phyloP scores from a whole-genome alignment of 2,888 invertebrate genomes.

The Diabrotica balteata region DNA sequence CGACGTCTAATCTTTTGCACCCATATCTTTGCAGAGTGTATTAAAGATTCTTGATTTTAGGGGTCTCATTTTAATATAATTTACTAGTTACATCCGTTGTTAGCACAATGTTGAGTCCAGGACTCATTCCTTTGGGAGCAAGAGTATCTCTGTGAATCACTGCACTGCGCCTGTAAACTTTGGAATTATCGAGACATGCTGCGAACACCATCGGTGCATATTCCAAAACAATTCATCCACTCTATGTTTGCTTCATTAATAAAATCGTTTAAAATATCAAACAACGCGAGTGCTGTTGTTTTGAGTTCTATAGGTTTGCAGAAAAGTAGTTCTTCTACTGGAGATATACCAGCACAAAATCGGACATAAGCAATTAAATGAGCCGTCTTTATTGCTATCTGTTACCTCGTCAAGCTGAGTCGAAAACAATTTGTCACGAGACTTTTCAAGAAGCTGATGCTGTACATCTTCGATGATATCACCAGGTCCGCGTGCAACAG shows the following conservation, averaged over 20 bases:
- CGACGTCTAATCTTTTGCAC: conserved; percentile 19
- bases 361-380: conserved; percentile 4
- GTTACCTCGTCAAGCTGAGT: conserved; percentile 10
- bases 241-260: conserved; percentile 21
- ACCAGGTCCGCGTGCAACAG: conserved; percentile 16
- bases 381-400: conserved; percentile 24
- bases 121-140: neutral
- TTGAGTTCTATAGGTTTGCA: no score
- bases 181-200: conserved; percentile 16
- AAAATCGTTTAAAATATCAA: conserved; percentile 3
- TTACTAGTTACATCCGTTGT: neutral
- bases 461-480: conserved; percentile 28
- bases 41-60: conserved; percentile 21
- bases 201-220: conserved; percentile 32
- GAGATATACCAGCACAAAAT: conserved; percentile 1
- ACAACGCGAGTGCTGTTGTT: no score
- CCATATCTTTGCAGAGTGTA: neutral
- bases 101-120: neutral
- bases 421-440: conserved; percentile 20
- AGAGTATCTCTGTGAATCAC: neutral
- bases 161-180: conserved; percentile 6
- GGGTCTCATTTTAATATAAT: conserved; percentile 23
- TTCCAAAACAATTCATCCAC: conserved; percentile 33
- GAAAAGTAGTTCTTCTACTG: neutral
- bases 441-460: conserved; percentile 25